These are phyloP conservation scores for Misgurnus mizolepis DNA, from an alignment of 2,113 vertebrate genomes.

Conservation along the genomic window DNA sequence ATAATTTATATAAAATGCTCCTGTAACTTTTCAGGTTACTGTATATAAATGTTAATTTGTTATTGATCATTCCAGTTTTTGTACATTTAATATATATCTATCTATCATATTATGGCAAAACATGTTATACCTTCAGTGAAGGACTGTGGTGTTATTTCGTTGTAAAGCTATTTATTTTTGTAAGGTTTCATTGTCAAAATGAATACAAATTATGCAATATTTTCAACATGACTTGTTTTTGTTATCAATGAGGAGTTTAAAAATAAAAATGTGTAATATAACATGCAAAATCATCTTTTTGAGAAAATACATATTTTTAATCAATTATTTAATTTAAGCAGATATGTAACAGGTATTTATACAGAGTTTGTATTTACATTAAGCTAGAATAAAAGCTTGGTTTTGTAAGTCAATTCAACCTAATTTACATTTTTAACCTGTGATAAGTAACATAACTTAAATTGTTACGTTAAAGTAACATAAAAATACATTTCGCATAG, in stretches of 20 bases:
- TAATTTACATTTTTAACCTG: too few species aligned
- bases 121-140: constrained; percentile 78
- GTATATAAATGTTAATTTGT: constrained; percentile 17
- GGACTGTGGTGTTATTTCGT: constrained; percentile 72
- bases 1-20: neutral
- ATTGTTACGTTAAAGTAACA: too few species aligned
- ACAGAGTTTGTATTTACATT: neutral
- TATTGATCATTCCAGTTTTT: constrained; percentile 38
- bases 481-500: too few species aligned
- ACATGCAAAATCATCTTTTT: neutral
- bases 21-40: constrained; percentile 24
- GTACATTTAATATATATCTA: constrained; percentile 51
- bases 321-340: neutral
- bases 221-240: constrained; percentile 71
- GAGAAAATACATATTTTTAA: neutral
- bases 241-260: constrained; percentile 64
- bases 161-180: constrained; percentile 69
- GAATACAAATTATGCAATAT: constrained; percentile 44
- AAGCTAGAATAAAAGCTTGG: too few species aligned
- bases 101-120: constrained; percentile 26
- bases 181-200: constrained; percentile 70
- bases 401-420: too few species aligned
- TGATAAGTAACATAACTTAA: too few species aligned
- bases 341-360: neutral
- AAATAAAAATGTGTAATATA: constrained; percentile 51